Conservation (phyloP, 2,888 invertebrate genomes). For the Eucriotettix oculatus region DNA sequence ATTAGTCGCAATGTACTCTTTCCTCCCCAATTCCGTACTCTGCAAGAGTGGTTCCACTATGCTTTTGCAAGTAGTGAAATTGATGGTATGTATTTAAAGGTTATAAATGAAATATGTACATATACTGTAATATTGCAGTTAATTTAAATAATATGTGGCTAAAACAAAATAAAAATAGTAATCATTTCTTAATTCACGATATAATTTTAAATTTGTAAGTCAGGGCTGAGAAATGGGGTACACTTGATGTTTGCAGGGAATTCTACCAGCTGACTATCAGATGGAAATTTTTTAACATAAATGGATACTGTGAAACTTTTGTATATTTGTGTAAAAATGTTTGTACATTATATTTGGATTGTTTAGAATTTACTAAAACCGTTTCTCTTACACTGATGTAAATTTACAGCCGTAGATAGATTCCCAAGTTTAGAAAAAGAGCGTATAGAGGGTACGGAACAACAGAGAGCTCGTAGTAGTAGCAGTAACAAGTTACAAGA, state of each 20-base stretch:
- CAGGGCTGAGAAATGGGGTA: no score
- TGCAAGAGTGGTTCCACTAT: slow-evolving; percentile 94
- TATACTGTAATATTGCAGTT: background rate
- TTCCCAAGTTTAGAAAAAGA: slow-evolving; percentile 81
- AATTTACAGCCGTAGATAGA: slow-evolving; percentile 57
- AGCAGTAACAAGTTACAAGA: slow-evolving; percentile 44
- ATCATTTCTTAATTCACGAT: no score
- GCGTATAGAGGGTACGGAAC: slow-evolving; percentile 29
- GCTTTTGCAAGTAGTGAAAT: slow-evolving; percentile 89
- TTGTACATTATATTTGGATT: no score
- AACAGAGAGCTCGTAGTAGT: slow-evolving; percentile 22
- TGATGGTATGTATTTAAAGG: slow-evolving; percentile 46
- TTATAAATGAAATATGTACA: background rate
- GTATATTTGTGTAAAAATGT: no score
- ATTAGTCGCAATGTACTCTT: slow-evolving; percentile 82
- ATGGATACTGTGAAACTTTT: no score
- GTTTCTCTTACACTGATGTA: no score
- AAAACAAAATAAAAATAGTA: background rate
- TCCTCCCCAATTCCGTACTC: slow-evolving; percentile 86
- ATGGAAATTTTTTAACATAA: no score
- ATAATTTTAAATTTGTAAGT: no score
- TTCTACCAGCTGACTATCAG: no score
- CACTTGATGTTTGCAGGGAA: no score
- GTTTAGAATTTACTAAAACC: no score
- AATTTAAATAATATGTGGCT: background rate